Evolutionary conservation across 2,888 invertebrate species (phyloP).

Genomic region (Agrilus biguttatus): DNA sequence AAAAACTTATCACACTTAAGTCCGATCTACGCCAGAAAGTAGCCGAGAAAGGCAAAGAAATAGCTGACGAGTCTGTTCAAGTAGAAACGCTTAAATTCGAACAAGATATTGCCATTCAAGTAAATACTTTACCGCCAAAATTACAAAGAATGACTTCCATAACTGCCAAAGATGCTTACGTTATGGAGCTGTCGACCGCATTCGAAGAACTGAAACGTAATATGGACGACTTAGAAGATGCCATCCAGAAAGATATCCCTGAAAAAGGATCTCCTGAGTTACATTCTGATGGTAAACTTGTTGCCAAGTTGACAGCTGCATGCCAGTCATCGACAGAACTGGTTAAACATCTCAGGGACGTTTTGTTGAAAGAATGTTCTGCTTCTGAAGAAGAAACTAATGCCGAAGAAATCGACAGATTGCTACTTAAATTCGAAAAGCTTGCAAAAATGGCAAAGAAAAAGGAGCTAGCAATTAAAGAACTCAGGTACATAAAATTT

Average conservation of each 20-base stretch:
- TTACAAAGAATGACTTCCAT: conserved; percentile 50
- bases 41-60: conserved; percentile 21
- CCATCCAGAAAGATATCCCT: conserved; percentile 45
- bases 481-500: conserved; percentile 50
- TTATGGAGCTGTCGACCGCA: conserved; percentile 59
- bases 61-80: conserved; percentile 46
- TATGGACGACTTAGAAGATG: conserved; percentile 49
- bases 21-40: conserved; percentile 25
- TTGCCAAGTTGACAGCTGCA: conserved; percentile 60
- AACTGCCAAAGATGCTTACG: conserved; percentile 71
- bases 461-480: conserved; percentile 61
- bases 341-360: conserved; percentile 61
- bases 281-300: conserved; percentile 50
- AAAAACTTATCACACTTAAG: conserved; percentile 35
- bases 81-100: conserved; percentile 65
- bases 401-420: conserved; percentile 46
- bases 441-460: conserved; percentile 56
- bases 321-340: conserved; percentile 71
- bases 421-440: conserved; percentile 52
- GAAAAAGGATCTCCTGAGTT: conserved; percentile 38
- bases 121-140: conserved; percentile 54
- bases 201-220: conserved; percentile 55
- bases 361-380: conserved; percentile 60
- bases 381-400: conserved; percentile 51
- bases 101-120: conserved; percentile 65